phyloP scores from a whole-genome alignment of 2,888 invertebrate genomes.

The Erynnis tages region DNA sequence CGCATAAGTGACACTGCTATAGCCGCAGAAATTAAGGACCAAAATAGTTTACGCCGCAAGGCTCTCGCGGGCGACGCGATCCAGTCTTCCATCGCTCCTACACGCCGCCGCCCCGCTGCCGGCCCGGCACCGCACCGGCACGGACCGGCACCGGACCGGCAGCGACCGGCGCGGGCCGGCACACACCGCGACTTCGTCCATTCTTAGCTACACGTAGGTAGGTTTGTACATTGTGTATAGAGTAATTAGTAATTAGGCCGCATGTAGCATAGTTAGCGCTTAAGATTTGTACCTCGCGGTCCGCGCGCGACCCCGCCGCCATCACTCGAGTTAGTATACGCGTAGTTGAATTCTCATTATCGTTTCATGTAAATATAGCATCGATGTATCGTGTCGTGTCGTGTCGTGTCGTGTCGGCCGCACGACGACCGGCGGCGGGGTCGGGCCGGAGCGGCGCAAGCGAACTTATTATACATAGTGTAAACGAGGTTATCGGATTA shows the following conservation, averaged over 20 bases:
- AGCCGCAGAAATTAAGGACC: slow-evolving; percentile 20
- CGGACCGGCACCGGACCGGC: too few species aligned
- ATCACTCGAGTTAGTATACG: slow-evolving; percentile 48
- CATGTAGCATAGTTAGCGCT: slow-evolving; percentile 29
- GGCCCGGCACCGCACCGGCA: too few species aligned
- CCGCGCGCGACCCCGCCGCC: slow-evolving; percentile 49
- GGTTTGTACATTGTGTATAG: slow-evolving; percentile 57
- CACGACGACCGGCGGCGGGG: too few species aligned
- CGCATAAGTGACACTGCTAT: too few species aligned
- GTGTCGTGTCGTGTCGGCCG: slow-evolving; percentile 23
- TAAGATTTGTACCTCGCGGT: slow-evolving; percentile 42
- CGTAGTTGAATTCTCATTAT: slow-evolving; percentile 50
- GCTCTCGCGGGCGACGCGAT: slow-evolving; percentile 29
- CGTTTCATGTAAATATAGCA: slow-evolving; percentile 41
- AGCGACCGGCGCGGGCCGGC: too few species aligned
- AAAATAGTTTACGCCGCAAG: slow-evolving; percentile 18
- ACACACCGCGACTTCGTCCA: slow-evolving; percentile 63
- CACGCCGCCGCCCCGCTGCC: too few species aligned
- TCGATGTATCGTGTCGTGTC: slow-evolving; percentile 24
- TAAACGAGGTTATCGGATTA: slow-evolving; percentile 49
- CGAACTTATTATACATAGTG: slow-evolving; percentile 43
- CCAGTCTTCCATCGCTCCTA: slow-evolving; percentile 63
- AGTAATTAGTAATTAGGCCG: slow-evolving; percentile 23
- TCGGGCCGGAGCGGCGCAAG: slow-evolving; percentile 16
- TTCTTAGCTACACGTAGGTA: slow-evolving; percentile 47